These are phyloP conservation scores for Pipistrellus pygmaeus DNA, from an alignment of 2,797 vertebrate species.

Conservation along the genomic window DNA sequence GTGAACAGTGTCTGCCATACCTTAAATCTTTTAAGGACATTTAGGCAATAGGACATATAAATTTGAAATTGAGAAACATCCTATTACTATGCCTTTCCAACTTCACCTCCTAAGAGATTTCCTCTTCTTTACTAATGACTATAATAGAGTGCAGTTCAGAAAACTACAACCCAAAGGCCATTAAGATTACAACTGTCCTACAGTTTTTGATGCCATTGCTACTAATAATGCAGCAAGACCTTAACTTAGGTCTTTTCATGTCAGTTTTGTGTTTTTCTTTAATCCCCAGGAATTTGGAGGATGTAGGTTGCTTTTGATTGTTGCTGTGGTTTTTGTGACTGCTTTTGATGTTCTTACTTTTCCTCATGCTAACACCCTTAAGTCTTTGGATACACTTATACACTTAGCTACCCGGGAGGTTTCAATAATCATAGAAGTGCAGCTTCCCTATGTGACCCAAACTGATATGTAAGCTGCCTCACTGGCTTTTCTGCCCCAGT, in stretches of 20 bases:
- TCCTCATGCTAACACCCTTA: accelerated
- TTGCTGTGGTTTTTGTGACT: neutral
- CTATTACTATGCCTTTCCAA: neutral
- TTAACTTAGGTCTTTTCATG: neutral
- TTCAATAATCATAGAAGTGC: neutral
- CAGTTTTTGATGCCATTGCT: neutral
- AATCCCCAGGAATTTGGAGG: neutral
- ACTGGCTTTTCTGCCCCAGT: neutral
- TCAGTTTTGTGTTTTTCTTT: neutral
- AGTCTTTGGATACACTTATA: neutral
- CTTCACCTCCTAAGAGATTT: neutral
- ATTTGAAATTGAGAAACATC: neutral
- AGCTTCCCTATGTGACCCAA: neutral
- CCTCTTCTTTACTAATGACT: neutral
- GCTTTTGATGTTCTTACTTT: neutral
- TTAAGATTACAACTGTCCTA: neutral
- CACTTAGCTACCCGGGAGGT: neutral
- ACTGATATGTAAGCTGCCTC: neutral
- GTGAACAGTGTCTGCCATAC: neutral
- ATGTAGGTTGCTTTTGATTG: neutral
- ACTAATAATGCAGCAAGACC: neutral
- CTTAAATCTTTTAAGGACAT: neutral
- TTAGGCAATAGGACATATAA: neutral
- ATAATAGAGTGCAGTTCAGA: neutral
- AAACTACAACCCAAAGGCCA: neutral